These are phyloP conservation scores for Prostheceraeus crozeri DNA, from an alignment of 2,888 invertebrate genomes.

Conservation along the genomic window DNA sequence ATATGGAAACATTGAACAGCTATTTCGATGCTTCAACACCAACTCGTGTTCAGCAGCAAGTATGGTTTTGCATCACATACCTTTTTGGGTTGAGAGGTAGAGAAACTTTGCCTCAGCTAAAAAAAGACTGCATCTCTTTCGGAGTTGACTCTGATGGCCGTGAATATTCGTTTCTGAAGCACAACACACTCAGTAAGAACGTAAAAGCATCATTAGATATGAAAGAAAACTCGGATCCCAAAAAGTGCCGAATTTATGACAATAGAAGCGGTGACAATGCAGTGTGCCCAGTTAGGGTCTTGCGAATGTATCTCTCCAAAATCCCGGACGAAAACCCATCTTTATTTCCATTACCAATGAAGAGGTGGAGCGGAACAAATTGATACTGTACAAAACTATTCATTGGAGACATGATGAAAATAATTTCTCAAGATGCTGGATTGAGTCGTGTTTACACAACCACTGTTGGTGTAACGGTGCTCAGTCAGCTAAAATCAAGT, in stretches of 20 bases:
- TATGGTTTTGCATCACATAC: slow-evolving; percentile 23
- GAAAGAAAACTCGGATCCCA: slow-evolving; percentile 27
- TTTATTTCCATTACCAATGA: slow-evolving; percentile 11
- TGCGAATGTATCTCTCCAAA: slow-evolving; percentile 9
- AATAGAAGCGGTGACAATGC: slow-evolving; percentile 24
- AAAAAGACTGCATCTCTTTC: slow-evolving; percentile 21
- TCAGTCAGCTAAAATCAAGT: slow-evolving; percentile 10
- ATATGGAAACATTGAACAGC: slow-evolving; percentile 19
- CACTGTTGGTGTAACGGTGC: not conserved
- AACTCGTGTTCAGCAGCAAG: slow-evolving; percentile 24
- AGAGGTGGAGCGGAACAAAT: not conserved
- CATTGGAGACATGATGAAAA: slow-evolving; percentile 12
- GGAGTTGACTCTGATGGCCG: slow-evolving; percentile 24
- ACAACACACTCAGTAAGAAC: slow-evolving; percentile 12
- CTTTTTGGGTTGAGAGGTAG: slow-evolving; percentile 21
- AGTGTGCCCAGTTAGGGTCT: slow-evolving; percentile 15
- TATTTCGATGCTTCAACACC: slow-evolving; percentile 11
- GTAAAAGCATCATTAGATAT: slow-evolving; percentile 25
- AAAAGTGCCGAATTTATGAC: slow-evolving; percentile 25
- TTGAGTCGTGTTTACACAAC: not conserved
- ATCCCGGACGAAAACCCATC: not conserved
- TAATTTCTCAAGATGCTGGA: slow-evolving; percentile 4
- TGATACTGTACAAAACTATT: not conserved
- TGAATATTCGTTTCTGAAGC: slow-evolving; percentile 12
- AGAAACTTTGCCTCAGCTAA: slow-evolving; percentile 29